phyloP scores from a whole-genome alignment of 2,888 invertebrate genomes.

The Luperina testacea region DNA sequence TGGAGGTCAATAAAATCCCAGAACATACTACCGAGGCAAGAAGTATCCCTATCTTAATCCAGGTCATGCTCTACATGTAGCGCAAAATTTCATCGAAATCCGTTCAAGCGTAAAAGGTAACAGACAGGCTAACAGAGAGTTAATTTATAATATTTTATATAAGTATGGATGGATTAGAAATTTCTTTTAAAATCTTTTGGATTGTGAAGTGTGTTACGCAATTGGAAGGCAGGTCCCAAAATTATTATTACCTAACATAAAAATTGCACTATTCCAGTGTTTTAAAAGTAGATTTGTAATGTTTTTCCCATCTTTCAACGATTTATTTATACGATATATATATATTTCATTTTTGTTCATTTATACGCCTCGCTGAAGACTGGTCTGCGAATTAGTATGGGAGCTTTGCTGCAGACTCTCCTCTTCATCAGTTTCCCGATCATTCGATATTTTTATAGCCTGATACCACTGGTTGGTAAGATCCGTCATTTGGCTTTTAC shows the following conservation, averaged over 20 bases:
- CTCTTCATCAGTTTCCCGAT: slow-evolving; percentile 95
- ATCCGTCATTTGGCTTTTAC: slow-evolving; percentile 98
- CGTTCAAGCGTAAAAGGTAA: not conserved
- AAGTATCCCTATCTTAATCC: not conserved
- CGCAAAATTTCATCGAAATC: not conserved
- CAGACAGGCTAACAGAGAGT: not conserved
- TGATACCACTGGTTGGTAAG: slow-evolving; percentile 99
- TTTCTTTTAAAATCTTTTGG: not conserved
- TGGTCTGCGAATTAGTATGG: slow-evolving; percentile 83
- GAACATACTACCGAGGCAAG: no score
- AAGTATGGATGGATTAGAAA: not conserved
- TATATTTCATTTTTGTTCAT: not conserved
- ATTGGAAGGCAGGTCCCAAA: not conserved
- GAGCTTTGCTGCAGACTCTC: slow-evolving; percentile 83
- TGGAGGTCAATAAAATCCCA: not conserved
- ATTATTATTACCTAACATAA: slow-evolving; percentile 1
- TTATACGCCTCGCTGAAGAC: slow-evolving; percentile 84
- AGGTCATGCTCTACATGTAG: not conserved
- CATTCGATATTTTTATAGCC: slow-evolving; percentile 96
- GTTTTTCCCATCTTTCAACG: slow-evolving; percentile 4
- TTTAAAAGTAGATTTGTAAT: not conserved
- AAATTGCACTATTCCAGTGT: slow-evolving; percentile 3
- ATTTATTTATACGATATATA: no score
- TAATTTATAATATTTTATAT: not conserved
- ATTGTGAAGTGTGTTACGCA: not conserved